Evolutionary conservation across 2,797 vertebrate species (phyloP).

Genomic region (Liparis tanakae): DNA sequence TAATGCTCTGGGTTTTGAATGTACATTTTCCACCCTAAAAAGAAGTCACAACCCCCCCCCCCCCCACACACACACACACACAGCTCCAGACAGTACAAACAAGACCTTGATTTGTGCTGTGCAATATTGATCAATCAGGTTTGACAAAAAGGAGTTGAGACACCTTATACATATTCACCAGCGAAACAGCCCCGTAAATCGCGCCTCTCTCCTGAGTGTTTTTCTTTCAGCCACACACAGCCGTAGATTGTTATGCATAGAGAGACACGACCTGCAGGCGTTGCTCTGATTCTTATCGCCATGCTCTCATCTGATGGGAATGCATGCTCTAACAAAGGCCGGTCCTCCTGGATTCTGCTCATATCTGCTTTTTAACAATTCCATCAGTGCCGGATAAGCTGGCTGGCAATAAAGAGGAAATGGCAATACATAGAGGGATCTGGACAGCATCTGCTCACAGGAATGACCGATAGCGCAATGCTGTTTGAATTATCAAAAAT

Average conservation of each 20-base stretch:
- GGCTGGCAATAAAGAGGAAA: slow-evolving; percentile 78
- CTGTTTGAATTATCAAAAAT: slow-evolving; percentile 76
- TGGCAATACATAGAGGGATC: slow-evolving; percentile 74
- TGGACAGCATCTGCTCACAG: slow-evolving; percentile 73
- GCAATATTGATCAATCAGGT: slow-evolving; percentile 75
- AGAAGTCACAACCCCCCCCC: not conserved
- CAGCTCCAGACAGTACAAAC: slow-evolving; percentile 65
- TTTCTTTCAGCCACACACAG: slow-evolving; percentile 65
- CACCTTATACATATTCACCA: slow-evolving; percentile 77
- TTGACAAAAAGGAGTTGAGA: slow-evolving; percentile 65
- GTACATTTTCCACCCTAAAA: slow-evolving; percentile 23
- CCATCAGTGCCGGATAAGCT: slow-evolving; percentile 82
- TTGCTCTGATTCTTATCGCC: slow-evolving; percentile 81
- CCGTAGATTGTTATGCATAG: slow-evolving; percentile 81
- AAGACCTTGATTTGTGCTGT: slow-evolving; percentile 68
- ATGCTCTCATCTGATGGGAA: slow-evolving; percentile 80
- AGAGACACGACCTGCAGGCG: slow-evolving; percentile 77
- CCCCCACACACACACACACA: slow-evolving; percentile 1
- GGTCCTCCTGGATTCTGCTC: slow-evolving; percentile 77
- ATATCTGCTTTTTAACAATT: slow-evolving; percentile 84
- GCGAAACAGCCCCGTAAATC: slow-evolving; percentile 45
- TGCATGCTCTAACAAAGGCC: slow-evolving; percentile 75
- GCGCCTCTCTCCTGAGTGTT: slow-evolving; percentile 43
- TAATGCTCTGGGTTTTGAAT: slow-evolving; percentile 8
- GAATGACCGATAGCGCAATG: slow-evolving; percentile 72